phyloP scores from a whole-genome alignment of 2,888 invertebrate genomes.

The Elegia similella region DNA sequence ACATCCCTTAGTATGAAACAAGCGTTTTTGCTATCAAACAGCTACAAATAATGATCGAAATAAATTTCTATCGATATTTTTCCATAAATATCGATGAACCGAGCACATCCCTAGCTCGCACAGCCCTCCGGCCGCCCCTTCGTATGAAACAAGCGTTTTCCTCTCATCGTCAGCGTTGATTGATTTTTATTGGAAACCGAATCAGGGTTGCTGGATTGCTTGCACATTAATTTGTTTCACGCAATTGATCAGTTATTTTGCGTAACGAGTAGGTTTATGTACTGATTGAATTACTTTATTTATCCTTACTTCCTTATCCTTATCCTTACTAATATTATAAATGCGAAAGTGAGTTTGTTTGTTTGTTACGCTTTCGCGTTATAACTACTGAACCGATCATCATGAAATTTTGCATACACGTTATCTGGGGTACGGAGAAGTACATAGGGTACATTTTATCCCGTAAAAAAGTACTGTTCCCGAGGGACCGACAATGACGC shows the following conservation, averaged over 20 bases:
- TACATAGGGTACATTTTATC: no score
- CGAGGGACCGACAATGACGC: no score
- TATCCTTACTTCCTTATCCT: no score
- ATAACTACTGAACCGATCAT: no score
- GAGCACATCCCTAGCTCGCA: constrained; percentile 6
- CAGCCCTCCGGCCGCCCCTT: constrained; percentile 8
- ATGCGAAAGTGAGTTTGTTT: no score
- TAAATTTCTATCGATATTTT: neutral
- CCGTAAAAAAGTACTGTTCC: no score
- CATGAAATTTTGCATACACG: no score
- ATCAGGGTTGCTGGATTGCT: constrained; percentile 47
- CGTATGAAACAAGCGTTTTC: constrained; percentile 24
- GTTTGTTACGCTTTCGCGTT: no score
- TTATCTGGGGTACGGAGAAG: no score
- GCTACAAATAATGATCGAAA: neutral
- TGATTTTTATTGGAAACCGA: constrained; percentile 70
- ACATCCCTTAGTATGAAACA: no score
- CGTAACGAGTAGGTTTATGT: neutral
- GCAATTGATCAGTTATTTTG: neutral
- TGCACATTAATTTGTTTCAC: neutral
- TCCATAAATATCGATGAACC: neutral
- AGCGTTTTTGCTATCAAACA: neutral
- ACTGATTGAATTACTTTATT: neutral
- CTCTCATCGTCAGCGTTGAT: constrained; percentile 61
- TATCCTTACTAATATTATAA: no score